A percentile compares a stretch with the other conserved stretches of the same genome.
Conservation (phyloP, 2,888 invertebrate species). For the Tortrix viridana region DNA sequence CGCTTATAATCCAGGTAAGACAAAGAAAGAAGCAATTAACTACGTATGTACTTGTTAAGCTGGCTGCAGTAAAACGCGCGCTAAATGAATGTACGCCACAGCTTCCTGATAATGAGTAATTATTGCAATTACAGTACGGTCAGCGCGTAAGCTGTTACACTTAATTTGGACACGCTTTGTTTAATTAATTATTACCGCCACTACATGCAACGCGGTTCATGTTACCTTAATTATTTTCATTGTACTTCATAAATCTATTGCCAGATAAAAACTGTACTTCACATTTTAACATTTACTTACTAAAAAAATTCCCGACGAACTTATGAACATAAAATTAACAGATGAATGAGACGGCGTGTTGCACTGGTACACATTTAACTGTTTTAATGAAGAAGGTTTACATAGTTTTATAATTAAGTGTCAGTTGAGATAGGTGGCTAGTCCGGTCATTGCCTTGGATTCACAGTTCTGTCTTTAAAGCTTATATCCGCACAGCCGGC, state of each 20-base stretch:
- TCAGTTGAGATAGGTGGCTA: slow-evolving; percentile 14
- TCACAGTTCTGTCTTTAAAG: neutral
- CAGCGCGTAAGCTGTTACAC: slow-evolving; percentile 57
- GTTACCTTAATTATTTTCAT: slow-evolving; percentile 48
- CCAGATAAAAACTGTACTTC: slow-evolving; percentile 45
- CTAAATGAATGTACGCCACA: slow-evolving; percentile 72
- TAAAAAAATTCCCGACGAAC: slow-evolving; percentile 13
- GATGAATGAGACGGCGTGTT: slow-evolving; percentile 23
- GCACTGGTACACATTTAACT: slow-evolving; percentile 16
- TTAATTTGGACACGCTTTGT: slow-evolving; percentile 53
- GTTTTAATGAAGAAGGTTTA: slow-evolving; percentile 21
- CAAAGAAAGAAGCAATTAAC: slow-evolving; percentile 78
- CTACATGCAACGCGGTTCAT: slow-evolving; percentile 44
- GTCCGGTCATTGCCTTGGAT: slow-evolving; percentile 20
- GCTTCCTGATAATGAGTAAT: slow-evolving; percentile 81
- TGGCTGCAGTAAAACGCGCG: slow-evolving; percentile 68
- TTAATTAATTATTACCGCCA: slow-evolving; percentile 52
- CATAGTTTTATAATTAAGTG: slow-evolving; percentile 33
- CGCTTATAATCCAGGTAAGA: slow-evolving; percentile 67
- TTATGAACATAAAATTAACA: slow-evolving; percentile 16
- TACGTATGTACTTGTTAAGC: slow-evolving; percentile 80
- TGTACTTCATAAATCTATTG: slow-evolving; percentile 44
- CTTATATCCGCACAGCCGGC: neutral
- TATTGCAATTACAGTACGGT: slow-evolving; percentile 78
- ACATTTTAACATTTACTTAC: too few relatives aligned